Evolutionary conservation across 64 coral and sea anemone genomes (phyloP).

Genomic region (Hydrozoanthus tunicans): DNA sequence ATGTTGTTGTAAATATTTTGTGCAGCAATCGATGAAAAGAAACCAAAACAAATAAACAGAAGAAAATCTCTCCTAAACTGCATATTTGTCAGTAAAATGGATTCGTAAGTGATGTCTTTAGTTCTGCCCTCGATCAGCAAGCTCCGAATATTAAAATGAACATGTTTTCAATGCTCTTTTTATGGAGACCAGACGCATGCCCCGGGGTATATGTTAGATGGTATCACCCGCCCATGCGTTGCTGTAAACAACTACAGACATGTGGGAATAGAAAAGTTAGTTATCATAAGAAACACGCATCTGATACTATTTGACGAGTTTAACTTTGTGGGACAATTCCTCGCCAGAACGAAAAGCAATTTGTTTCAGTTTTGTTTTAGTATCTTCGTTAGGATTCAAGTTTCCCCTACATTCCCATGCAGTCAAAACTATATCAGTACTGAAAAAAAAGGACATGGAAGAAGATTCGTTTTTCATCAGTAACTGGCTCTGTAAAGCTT

Average conservation of each 20-base stretch:
- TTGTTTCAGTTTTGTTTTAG: neutral
- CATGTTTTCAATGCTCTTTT: constrained; percentile 16
- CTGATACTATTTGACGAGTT: constrained; percentile 39
- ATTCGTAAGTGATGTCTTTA: constrained; percentile 22
- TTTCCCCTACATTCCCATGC: no score
- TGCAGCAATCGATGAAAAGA: neutral
- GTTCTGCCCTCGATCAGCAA: neutral
- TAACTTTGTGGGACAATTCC: neutral
- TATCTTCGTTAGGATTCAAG: neutral
- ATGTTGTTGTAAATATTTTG: constrained; percentile 22
- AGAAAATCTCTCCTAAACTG: neutral
- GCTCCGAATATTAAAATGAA: neutral
- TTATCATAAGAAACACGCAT: neutral
- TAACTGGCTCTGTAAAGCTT: no score
- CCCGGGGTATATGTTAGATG: constrained; percentile 7
- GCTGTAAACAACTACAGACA: constrained; percentile 28
- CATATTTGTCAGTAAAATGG: neutral
- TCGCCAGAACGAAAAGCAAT: constrained; percentile 25
- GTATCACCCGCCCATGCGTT: constrained; percentile 18
- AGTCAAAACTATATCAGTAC: no score
- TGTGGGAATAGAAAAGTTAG: neutral
- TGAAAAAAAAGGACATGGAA: no score
- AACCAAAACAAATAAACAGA: neutral
- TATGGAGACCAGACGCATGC: constrained; percentile 5
- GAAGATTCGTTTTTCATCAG: no score